These are phyloP conservation scores for Seira sanloemensis DNA, from an alignment of 2,888 invertebrate species.

Conservation along the genomic window DNA sequence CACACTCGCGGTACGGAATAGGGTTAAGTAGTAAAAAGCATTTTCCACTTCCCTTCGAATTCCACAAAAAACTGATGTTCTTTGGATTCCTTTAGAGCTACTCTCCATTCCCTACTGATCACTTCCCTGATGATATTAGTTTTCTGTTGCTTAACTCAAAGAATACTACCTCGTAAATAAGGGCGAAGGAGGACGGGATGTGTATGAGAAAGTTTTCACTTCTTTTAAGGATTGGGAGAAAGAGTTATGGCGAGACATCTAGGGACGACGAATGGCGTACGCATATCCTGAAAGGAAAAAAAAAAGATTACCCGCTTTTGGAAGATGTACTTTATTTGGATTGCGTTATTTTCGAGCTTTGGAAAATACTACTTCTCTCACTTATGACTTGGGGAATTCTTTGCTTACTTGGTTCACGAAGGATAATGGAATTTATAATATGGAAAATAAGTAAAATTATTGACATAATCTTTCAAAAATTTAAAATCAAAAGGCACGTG, in stretches of 20 bases:
- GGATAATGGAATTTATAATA: too few relatives aligned
- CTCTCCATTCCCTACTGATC: slow-evolving; percentile 5
- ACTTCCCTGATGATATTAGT: slow-evolving; percentile 31
- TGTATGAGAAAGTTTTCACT: not conserved
- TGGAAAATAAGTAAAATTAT: too few relatives aligned
- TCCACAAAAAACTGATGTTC: slow-evolving; percentile 7
- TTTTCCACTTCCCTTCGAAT: slow-evolving; percentile 13
- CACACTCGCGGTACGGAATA: not conserved
- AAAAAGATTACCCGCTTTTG: not conserved
- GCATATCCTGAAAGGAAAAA: not conserved
- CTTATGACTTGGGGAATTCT: too few relatives aligned
- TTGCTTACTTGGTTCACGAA: too few relatives aligned
- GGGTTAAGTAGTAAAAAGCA: slow-evolving; percentile 16
- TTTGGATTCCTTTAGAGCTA: slow-evolving; percentile 14
- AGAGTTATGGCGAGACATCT: slow-evolving; percentile 12
- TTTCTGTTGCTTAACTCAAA: slow-evolving; percentile 2
- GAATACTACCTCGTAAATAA: slow-evolving; percentile 31
- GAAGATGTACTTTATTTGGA: too few relatives aligned
- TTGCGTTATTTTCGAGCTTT: too few relatives aligned
- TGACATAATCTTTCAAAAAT: too few relatives aligned
- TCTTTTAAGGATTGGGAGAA: slow-evolving; percentile 3
- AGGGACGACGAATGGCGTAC: not conserved
- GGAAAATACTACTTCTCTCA: too few relatives aligned
- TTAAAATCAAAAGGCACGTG: too few relatives aligned
- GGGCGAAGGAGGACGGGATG: not conserved